Evolutionary conservation across 2,113 vertebrate genomes (phyloP).

Genomic region (Notothenia rossii): DNA sequence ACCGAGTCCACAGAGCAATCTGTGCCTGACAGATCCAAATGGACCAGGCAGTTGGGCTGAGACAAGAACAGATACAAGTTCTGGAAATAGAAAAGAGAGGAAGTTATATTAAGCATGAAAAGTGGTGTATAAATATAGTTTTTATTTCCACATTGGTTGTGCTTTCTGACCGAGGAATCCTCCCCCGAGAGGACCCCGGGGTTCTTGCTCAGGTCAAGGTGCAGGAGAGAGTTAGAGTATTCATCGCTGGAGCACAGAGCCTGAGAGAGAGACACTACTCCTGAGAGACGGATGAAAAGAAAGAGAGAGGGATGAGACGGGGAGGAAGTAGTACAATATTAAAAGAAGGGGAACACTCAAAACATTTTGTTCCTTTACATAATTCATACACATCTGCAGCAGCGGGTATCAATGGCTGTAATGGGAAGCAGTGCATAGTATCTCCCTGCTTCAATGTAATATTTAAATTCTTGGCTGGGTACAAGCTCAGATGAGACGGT

Average conservation of each 20-base stretch:
- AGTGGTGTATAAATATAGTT: conserved; percentile 16
- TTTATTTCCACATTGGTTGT: conserved; percentile 49
- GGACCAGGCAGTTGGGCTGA: conserved; percentile 92
- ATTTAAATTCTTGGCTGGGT: conserved; percentile 68
- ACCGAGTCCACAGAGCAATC: conserved; percentile 91
- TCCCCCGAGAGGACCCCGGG: conserved; percentile 91
- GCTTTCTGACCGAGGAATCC: conserved; percentile 88
- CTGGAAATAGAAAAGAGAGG: conserved; percentile 52
- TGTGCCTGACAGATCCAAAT: conserved; percentile 91
- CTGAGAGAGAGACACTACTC: conserved; percentile 90
- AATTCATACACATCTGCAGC: conserved; percentile 66
- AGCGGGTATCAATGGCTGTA: conserved; percentile 49
- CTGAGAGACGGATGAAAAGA: conserved; percentile 71
- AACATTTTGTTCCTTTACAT: conserved; percentile 64
- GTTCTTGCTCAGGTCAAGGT: conserved; percentile 93
- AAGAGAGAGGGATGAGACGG: background rate
- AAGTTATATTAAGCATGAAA: background rate
- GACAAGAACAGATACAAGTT: conserved; percentile 88
- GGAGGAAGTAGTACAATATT: conserved; percentile 37
- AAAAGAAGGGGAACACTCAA: conserved; percentile 54
- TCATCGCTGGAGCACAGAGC: conserved; percentile 90
- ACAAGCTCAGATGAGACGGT: conserved; percentile 37
- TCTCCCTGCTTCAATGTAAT: conserved; percentile 57
- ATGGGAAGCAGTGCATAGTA: conserved; percentile 25
- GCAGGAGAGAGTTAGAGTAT: conserved; percentile 91